Evolutionary conservation across 2,797 vertebrate genomes (phyloP).

Genomic region (Xyrichtys novacula): DNA sequence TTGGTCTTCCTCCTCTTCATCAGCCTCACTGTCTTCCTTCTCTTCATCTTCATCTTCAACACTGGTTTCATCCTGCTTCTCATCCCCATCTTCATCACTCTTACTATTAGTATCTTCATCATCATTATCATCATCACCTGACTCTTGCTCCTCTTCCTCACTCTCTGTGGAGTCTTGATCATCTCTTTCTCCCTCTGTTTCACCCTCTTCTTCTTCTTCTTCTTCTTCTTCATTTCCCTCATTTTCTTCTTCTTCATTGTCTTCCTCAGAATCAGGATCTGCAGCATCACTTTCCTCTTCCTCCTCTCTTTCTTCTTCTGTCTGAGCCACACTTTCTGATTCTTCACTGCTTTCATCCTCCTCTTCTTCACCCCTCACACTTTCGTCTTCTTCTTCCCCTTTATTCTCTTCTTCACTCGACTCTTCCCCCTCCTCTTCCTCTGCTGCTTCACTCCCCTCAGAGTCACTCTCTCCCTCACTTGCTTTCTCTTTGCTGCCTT

Average conservation of each 20-base stretch:
- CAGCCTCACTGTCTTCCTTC: slow-evolving; percentile 28
- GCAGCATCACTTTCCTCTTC: slow-evolving; percentile 22
- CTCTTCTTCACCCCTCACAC: slow-evolving; percentile 40
- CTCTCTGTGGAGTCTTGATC: slow-evolving; percentile 11
- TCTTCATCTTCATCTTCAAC: slow-evolving; percentile 29
- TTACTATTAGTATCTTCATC: no score
- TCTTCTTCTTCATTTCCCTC: slow-evolving; percentile 18
- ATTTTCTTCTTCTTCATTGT: background rate
- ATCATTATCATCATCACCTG: slow-evolving; percentile 8
- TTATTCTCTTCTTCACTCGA: slow-evolving; percentile 10
- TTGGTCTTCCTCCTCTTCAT: slow-evolving; percentile 26
- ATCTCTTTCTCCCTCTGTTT: slow-evolving; percentile 23
- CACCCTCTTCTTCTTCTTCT: slow-evolving; percentile 26
- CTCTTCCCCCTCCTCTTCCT: slow-evolving; percentile 35
- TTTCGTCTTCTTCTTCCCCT: slow-evolving; percentile 44
- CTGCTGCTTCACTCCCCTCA: slow-evolving; percentile 34
- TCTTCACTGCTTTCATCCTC: slow-evolving; percentile 44
- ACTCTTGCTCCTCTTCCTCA: slow-evolving; percentile 20
- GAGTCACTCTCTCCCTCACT: slow-evolving; percentile 26
- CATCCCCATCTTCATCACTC: slow-evolving; percentile 28
- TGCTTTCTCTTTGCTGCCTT: slow-evolving; percentile 29
- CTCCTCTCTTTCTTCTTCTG: slow-evolving; percentile 43
- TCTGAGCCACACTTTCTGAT: slow-evolving; percentile 1
- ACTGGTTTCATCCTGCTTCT: background rate
- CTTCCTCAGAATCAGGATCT: slow-evolving; percentile 25